Conservation (phyloP, 2,797 vertebrate genomes). For the Dermochelys coriacea region DNA sequence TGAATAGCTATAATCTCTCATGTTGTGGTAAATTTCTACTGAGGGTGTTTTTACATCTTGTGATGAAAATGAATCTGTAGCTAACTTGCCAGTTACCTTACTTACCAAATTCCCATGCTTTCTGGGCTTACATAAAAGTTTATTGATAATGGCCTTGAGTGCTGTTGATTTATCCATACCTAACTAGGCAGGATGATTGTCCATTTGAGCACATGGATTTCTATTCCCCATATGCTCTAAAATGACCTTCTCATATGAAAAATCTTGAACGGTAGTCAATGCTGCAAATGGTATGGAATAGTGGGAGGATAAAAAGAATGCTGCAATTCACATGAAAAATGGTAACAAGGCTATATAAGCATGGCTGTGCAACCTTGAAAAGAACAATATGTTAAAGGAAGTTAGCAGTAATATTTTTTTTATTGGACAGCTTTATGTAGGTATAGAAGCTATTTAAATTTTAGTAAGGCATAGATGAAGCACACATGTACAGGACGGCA, state of each 20-base stretch:
- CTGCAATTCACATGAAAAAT: slow-evolving; percentile 60
- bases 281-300: not conserved
- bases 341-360: slow-evolving; percentile 26
- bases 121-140: slow-evolving; percentile 17
- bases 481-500: not conserved
- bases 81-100: not conserved
- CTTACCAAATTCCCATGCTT: not conserved
- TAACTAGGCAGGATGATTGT: not conserved
- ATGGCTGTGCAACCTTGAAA: slow-evolving; percentile 55
- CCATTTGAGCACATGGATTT: not conserved
- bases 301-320: not conserved
- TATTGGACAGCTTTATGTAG: slow-evolving; percentile 64
- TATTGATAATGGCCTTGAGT: slow-evolving; percentile 10
- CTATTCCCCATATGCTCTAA: not conserved
- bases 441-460: slow-evolving; percentile 48
- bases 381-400: slow-evolving; percentile 57
- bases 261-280: slow-evolving; percentile 3
- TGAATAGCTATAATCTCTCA: not conserved
- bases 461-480: slow-evolving; percentile 43
- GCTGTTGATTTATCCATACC: slow-evolving; percentile 22
- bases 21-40: not conserved
- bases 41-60: not conserved
- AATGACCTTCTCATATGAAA: slow-evolving; percentile 27
- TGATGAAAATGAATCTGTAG: slow-evolving; percentile 14
- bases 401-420: slow-evolving; percentile 52